Percentiles rank a stretch among this genome's conserved stretches.
These are phyloP conservation scores for Rhinoraja longicauda DNA, from an alignment of 2,797 vertebrate genomes.

Conservation along the genomic window DNA sequence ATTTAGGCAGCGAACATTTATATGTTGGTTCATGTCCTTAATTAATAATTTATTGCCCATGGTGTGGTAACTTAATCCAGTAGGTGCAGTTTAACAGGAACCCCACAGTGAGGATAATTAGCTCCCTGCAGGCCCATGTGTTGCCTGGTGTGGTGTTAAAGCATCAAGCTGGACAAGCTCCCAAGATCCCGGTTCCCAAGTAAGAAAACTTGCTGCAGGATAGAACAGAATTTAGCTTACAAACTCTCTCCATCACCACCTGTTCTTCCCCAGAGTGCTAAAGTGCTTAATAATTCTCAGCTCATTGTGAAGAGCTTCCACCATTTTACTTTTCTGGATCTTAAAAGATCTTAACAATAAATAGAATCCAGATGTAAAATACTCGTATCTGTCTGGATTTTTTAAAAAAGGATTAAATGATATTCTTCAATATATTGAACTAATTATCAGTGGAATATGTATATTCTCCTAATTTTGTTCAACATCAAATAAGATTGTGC, in stretches of 20 bases:
- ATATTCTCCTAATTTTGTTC: neutral
- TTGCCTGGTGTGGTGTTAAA: too few species aligned
- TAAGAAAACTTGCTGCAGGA: neutral
- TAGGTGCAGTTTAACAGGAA: neutral
- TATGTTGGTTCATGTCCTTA: neutral
- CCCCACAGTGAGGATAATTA: neutral
- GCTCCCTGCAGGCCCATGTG: neutral
- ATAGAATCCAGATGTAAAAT: too few species aligned
- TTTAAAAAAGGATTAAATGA: neutral
- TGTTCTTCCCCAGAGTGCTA: neutral
- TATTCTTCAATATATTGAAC: neutral
- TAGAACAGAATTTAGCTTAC: neutral
- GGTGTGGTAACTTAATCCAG: neutral
- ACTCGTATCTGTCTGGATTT: too few species aligned
- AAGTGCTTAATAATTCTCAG: neutral
- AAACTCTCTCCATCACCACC: neutral
- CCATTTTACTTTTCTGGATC: too few species aligned
- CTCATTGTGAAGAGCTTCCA: neutral
- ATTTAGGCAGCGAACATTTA: neutral
- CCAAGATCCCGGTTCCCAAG: neutral
- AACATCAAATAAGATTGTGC: neutral
- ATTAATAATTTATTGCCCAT: neutral
- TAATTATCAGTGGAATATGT: neutral
- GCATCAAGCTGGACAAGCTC: neutral
- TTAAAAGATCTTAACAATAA: too few species aligned